Percentiles rank a stretch among this genome's conserved stretches.
Conservation (phyloP, 2,113 vertebrate species). For the Hystrix brachyura region DNA sequence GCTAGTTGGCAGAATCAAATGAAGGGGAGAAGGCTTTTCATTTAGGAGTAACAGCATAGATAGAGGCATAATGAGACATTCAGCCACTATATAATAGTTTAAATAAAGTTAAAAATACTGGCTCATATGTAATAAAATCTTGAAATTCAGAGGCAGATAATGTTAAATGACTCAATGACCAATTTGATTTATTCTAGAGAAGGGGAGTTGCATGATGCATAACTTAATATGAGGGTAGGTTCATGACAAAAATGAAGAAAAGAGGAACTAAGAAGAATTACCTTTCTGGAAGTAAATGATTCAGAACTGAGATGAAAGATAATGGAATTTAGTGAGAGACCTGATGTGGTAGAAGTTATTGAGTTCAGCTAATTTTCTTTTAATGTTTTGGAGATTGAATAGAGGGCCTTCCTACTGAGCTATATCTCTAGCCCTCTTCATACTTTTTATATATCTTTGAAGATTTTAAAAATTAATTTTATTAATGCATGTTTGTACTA, state of each 20-base stretch:
- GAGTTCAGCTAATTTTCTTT: neutral
- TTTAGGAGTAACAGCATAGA: neutral
- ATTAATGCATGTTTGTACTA: neutral
- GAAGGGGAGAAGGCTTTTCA: neutral
- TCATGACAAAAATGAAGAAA: neutral
- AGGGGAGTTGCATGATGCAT: neutral
- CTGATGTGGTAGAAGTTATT: neutral
- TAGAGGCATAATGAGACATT: neutral
- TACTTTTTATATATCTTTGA: neutral
- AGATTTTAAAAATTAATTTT: neutral
- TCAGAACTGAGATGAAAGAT: neutral
- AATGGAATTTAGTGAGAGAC: neutral
- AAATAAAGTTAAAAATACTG: neutral
- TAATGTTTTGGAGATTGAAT: neutral
- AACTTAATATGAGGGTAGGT: neutral
- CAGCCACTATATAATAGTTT: neutral
- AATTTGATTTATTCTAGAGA: neutral
- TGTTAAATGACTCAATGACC: neutral
- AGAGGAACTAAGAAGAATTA: neutral
- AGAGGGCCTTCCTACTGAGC: neutral
- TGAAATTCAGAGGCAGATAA: neutral
- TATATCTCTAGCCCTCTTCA: neutral
- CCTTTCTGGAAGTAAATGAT: neutral
- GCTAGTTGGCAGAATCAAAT: neutral
- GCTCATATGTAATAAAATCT: neutral